Evolutionary conservation across 2,888 invertebrate species (phyloP), one percentile per base, ranked within the genome.

Genomic region (Erebia epiphron): DNA sequence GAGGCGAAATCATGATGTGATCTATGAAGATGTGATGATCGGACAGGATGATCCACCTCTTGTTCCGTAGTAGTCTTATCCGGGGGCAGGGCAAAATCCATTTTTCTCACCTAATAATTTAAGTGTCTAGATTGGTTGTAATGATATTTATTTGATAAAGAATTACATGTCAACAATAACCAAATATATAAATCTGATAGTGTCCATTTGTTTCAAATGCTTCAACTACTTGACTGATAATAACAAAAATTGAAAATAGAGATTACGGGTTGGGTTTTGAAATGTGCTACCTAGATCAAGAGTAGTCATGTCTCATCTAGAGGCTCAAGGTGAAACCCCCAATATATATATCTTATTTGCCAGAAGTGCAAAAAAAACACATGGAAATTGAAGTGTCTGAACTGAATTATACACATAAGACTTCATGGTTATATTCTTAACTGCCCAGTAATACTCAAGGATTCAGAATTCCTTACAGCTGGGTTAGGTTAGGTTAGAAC

Each of bases 1-100:
- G 16, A 84, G 90, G 73, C 85, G 92, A 75, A 88, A 86, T 75
- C 88, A 88, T 75, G 89, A 93, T 79, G 84, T 91, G 1, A 90
- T 91, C 86, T 94, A 94, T 52, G 94, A 94, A 78, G 94, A 94
- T 78, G 94, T 94, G n/a, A 94, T 94, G 94, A 94, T 94, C 58
- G 94, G 94, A 2, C 92, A 93, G 69, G 94, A 94, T 69, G 94
- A 94, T 75, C 93, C 94, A 0, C 94, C 94, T 0, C 84, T 94
- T 64, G 90, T 89, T 75, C 93, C 91, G 50, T 94, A 89, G 67
- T 67, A 43, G 49, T n/a, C 21, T 21, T 67, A 46, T 56, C 54
- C 7, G 0, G 18, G 26, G 41, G 3, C 16, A 5, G 10, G 16
- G n/a, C 35, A 16, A 60, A 41, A 11, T 60, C 16, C n/a, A 60